Evolutionary conservation across 2,113 vertebrate species (phyloP), one percentile per base, ranked within the genome.

Genomic region (Progne subis): DNA sequence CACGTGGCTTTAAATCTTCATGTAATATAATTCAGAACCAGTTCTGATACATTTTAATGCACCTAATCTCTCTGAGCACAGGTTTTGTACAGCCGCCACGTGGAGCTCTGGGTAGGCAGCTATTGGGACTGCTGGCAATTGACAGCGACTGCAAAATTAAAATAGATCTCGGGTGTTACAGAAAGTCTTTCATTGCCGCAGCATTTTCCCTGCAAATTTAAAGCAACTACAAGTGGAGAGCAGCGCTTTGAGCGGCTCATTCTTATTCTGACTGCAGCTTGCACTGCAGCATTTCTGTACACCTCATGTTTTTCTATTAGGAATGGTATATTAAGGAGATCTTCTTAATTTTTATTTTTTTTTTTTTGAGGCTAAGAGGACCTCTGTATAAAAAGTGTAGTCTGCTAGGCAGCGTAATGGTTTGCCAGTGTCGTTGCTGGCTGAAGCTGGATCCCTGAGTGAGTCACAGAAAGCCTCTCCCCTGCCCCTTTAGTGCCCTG

Each of bases 21-120:
- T 97, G 92, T 97, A 92, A 78, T 92, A n/a, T 95, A 96, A 90
- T 97, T 97, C 83, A 32, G 91, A 92, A 93, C 88, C 79, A 88
- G 75, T 97, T 97, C 92, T 88, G 95, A 95, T 97, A 94, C 92
- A 96, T 97, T 97, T 97, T 97, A 96, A 98, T 97, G 94, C 78
- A 93, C 59, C 85, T 95, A 94, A 97, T 97, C 97, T 98, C 94
- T 92, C 86, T 31, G 93, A 95, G 95, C 83, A 39, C 46, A 64
- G 88, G 92, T 93, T 95, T 96, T 87, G 76, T 88, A 59, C 44
- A 96, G 53, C 47, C 29, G 29, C 74, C 31, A 8, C 43, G 46
- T 26, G 2, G 85, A 86, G 79, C 88, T 88, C 92, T 83, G 88
- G 77, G 17, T 75, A 89, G 92, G 91, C 77, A 71, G 84, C 82